Evolutionary conservation across 2,797 vertebrate genomes (phyloP).

Genomic region (Pangasius djambal): DNA sequence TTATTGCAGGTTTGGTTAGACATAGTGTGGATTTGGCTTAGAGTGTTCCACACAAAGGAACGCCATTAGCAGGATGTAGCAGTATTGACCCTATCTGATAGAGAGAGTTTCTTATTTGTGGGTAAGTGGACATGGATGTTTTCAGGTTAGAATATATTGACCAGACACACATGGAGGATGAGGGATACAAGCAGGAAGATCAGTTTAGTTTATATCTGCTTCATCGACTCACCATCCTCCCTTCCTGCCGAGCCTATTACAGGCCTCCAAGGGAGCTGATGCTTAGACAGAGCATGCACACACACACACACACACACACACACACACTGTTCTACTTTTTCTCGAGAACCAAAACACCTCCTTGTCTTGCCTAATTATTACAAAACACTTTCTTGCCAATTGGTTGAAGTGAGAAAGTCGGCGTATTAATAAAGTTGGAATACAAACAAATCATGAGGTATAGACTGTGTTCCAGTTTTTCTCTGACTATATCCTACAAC

Average conservation of each 20-base stretch:
- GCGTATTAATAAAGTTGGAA: neutral
- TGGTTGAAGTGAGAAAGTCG: neutral
- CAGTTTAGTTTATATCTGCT: slow-evolving; percentile 70
- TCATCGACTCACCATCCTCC: slow-evolving; percentile 64
- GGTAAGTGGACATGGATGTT: slow-evolving; percentile 8
- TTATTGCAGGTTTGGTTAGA: neutral
- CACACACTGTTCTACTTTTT: slow-evolving; percentile 17
- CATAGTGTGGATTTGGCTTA: neutral
- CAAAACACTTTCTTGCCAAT: neutral
- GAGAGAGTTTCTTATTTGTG: slow-evolving; percentile 8
- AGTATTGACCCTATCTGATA: slow-evolving; percentile 9
- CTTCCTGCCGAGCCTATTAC: slow-evolving; percentile 72
- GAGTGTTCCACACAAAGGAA: neutral
- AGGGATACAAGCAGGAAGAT: slow-evolving; percentile 53
- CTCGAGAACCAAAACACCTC: neutral
- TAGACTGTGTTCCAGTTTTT: neutral
- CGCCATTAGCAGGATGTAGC: neutral
- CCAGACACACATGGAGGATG: slow-evolving; percentile 30
- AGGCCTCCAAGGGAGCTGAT: slow-evolving; percentile 63
- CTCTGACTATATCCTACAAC: neutral
- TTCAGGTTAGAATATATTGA: slow-evolving; percentile 29
- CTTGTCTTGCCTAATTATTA: neutral
- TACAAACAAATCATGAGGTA: neutral
- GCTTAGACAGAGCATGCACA: slow-evolving; percentile 60
- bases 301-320: slow-evolving; percentile 34